A percentile compares a stretch with the other conserved stretches of the same genome.
Conservation (phyloP, 2,797 vertebrate genomes). For the Gallinago solitaria region DNA sequence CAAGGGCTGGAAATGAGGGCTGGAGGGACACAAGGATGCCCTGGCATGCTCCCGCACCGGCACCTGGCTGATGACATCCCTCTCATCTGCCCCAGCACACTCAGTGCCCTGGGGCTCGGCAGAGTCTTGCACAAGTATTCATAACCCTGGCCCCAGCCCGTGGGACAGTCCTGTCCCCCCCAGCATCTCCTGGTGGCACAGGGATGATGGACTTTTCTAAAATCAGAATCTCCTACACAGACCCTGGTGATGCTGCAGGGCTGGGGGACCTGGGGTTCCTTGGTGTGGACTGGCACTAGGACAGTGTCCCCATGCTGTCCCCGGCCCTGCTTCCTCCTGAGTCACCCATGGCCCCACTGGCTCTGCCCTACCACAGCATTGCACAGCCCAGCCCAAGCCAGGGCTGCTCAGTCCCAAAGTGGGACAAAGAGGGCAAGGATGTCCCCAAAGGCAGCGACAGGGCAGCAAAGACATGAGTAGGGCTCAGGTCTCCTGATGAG, state of each 20-base stretch:
- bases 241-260: background rate
- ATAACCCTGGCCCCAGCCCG: fast-evolving
- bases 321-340: background rate
- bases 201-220: background rate
- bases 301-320: background rate
- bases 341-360: background rate
- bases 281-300: background rate
- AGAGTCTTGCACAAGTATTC: fast-evolving
- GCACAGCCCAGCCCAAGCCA: background rate
- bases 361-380: background rate
- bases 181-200: background rate
- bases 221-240: background rate
- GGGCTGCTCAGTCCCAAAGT: background rate
- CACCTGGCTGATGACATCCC: background rate
- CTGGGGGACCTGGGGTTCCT: background rate
- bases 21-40: background rate
- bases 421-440: fast-evolving
- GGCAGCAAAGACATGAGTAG: fast-evolving
- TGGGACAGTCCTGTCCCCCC: background rate
- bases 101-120: fast-evolving
- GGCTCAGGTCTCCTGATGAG: background rate
- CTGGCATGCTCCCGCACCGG: fast-evolving
- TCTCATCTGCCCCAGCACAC: fast-evolving
- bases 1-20: background rate
- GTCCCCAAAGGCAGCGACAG: background rate